Evolutionary conservation across 2,797 vertebrate genomes (phyloP).

Genomic region (Sebastes hopkinsi): DNA sequence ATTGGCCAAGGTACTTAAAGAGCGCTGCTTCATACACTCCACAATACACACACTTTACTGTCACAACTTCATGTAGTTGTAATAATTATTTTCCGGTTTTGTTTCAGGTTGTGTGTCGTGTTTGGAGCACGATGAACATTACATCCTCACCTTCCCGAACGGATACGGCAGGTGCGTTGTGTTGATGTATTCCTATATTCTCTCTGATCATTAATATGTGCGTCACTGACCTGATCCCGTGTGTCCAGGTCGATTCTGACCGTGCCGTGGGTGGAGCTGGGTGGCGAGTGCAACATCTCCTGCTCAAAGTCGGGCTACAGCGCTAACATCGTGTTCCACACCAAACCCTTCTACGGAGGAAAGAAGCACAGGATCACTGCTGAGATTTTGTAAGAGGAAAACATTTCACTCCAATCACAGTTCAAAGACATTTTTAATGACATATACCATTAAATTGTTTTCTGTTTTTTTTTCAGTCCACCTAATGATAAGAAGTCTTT

Average conservation of each 20-base stretch:
- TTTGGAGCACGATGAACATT: conserved; percentile 97
- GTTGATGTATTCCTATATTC: background rate
- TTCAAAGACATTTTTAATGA: background rate
- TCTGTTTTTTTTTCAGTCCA: conserved; percentile 79
- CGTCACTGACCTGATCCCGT: conserved; percentile 19
- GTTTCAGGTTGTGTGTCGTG: conserved; percentile 93
- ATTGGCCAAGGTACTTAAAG: conserved; percentile 93
- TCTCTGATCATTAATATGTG: background rate
- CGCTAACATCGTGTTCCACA: conserved; percentile 95
- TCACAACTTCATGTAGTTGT: background rate
- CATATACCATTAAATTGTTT: background rate
- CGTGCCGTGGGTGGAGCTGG: conserved; percentile 98
- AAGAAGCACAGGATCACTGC: conserved; percentile 99
- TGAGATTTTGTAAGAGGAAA: conserved; percentile 92
- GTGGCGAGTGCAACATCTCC: conserved; percentile 95
- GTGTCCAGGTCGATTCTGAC: conserved; percentile 95
- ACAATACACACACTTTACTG: background rate
- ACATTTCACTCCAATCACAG: background rate
- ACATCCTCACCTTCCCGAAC: conserved; percentile 98
- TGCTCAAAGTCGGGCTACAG: conserved; percentile 98
- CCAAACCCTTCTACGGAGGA: conserved; percentile 98
- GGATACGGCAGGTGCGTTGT: conserved; percentile 93
- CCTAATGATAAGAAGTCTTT: conserved; percentile 98
- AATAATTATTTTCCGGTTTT: background rate
- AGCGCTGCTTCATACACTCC: background rate